These are phyloP conservation scores for Anthonomus grandis DNA, from an alignment of 1,140 invertebrate genomes.

Conservation along the genomic window DNA sequence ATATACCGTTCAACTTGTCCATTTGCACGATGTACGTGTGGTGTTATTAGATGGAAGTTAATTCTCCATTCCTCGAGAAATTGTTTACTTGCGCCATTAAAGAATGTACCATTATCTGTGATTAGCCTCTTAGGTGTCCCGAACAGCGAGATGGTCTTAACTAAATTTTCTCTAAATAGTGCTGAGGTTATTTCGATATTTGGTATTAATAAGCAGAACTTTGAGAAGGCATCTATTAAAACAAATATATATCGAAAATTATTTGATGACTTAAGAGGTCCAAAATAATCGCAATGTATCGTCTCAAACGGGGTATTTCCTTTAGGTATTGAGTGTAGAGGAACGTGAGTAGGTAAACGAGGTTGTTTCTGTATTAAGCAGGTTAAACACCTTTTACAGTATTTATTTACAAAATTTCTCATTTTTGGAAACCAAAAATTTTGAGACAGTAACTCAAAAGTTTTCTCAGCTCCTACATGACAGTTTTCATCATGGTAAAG, in stretches of 20 bases:
- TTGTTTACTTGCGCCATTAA: neutral
- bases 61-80: neutral
- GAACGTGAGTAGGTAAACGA: too few relatives aligned
- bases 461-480: too few relatives aligned
- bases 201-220: constrained; percentile 17
- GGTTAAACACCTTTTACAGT: too few relatives aligned
- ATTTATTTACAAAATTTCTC: too few relatives aligned
- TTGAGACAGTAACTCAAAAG: too few relatives aligned
- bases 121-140: constrained; percentile 2
- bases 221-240: constrained; percentile 19
- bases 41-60: neutral
- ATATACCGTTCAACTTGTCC: constrained; percentile 46
- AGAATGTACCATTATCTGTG: constrained; percentile 8
- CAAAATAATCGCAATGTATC: constrained; percentile 12
- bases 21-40: constrained; percentile 4
- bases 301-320: too few relatives aligned
- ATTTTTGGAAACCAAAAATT: too few relatives aligned
- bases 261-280: constrained; percentile 6
- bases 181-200: neutral
- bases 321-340: too few relatives aligned
- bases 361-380: too few relatives aligned
- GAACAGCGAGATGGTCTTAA: constrained; percentile 2
- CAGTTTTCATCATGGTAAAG: too few relatives aligned
- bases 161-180: constrained; percentile 5
- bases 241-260: constrained; percentile 15